A percentile compares a stretch with the other conserved stretches of the same genome.
Conservation (phyloP, 64 coral and sea anemone species). For the Stichodactyla helianthus region DNA sequence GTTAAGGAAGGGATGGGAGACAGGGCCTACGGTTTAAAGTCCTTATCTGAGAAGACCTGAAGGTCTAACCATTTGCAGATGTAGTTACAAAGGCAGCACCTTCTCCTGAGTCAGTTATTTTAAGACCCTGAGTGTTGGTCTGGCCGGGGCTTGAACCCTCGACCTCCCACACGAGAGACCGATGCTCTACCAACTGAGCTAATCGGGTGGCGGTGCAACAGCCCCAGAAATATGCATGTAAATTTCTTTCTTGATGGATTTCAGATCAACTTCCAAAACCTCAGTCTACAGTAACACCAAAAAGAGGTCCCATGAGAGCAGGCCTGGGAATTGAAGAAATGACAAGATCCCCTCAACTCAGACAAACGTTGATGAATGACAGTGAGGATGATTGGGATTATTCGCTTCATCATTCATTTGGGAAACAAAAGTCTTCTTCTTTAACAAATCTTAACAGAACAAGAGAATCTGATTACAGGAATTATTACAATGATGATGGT, state of each 20-base stretch:
- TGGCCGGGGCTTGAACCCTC: too few species aligned
- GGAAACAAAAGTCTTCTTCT: conserved; percentile 59
- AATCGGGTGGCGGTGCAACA: too few species aligned
- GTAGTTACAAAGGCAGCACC: too few species aligned
- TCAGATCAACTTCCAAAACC: conserved; percentile 16
- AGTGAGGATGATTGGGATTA: background rate
- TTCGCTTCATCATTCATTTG: background rate
- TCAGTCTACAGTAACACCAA: conserved; percentile 1
- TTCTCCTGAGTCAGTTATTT: too few species aligned
- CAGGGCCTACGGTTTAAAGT: too few species aligned
- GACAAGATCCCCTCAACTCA: conserved; percentile 59
- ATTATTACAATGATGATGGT: conserved; percentile 30
- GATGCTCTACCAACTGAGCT: too few species aligned
- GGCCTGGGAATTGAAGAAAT: conserved; percentile 58
- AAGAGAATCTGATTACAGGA: conserved; percentile 22
- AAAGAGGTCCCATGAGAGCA: conserved; percentile 60
- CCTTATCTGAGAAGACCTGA: too few species aligned
- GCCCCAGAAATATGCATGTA: too few species aligned
- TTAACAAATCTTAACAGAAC: conserved; percentile 49
- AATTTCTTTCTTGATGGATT: background rate
- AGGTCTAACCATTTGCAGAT: too few species aligned
- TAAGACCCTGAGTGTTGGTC: too few species aligned
- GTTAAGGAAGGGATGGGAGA: too few species aligned
- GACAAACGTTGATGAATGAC: conserved; percentile 19
- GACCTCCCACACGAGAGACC: too few species aligned